A percentile compares a stretch with the other conserved stretches of the same genome.
Conservation (phyloP, 2,113 vertebrate species). For the Corvus cornix region DNA sequence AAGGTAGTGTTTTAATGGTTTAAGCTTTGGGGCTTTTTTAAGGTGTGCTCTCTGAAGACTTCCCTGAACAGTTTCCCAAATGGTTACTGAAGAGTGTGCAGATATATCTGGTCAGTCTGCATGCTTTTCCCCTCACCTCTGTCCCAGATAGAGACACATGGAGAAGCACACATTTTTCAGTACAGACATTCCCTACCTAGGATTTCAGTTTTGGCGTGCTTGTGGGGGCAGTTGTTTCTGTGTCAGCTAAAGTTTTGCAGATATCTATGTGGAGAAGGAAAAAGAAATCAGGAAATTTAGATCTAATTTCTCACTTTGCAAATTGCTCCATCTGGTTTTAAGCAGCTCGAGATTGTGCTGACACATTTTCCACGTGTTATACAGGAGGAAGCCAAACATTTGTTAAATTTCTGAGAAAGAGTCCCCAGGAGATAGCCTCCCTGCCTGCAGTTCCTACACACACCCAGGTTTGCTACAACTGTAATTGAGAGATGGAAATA, state of each 20-base stretch:
- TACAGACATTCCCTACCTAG: neutral
- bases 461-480: neutral
- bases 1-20: neutral
- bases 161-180: neutral
- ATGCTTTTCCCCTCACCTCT: neutral
- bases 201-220: neutral
- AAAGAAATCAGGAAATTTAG: neutral
- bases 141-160: neutral
- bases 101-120: neutral
- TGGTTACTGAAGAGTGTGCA: neutral
- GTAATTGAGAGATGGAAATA: neutral
- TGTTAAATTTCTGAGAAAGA: neutral
- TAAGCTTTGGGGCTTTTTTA: neutral
- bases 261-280: neutral
- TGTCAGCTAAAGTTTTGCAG: neutral
- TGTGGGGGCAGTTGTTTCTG: neutral
- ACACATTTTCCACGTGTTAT: neutral
- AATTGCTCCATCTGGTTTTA: neutral
- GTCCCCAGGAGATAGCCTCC: neutral
- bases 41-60: neutral
- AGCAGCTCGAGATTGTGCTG: neutral
- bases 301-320: neutral
- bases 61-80: neutral
- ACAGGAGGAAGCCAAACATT: neutral
- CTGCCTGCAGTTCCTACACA: neutral